Evolutionary conservation across 2,113 vertebrate genomes (phyloP), one percentile per base, ranked within the genome.

Genomic region (Eurypyga helias): DNA sequence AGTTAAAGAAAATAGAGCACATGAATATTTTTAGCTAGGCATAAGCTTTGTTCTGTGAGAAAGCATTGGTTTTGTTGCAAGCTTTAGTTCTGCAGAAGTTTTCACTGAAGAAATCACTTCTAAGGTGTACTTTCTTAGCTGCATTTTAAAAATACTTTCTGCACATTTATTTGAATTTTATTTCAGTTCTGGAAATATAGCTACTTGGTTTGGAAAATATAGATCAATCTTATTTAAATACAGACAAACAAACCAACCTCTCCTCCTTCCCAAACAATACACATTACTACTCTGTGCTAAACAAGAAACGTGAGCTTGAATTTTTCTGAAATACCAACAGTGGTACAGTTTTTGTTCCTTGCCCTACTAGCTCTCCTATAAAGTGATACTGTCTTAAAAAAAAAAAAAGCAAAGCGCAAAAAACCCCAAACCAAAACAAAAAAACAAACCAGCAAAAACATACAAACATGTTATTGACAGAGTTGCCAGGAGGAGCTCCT

Each of bases 171-270:
- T 62, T 60, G 9, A 38, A 43, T 83, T 70, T 78, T 38, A 29
- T 85, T 83, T 93, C 29, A 71, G 6, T 88, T 80, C 17, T 89
- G 43, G 72, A 95, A 95, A 80, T 72, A 76, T 45, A 93, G 54
- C 91, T 61, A 29, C 64, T 93, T 96, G 65, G 41, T 96, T 95
- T 91, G 83, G 80, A 97, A 96, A 96, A 94, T 16, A 48, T 69
- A 76, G 81, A 51, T 96, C 29, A 69, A 6, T 95, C 46, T 75
- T 88, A 72, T 83, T 97, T 78, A 62, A 93, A 96, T 83, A 33
- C 13, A 96, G 96, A 84, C 62, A 87, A 83, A 82, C 20, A 52
- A 71, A 33, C 23, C 66, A 95, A 96, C 80, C 79, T 96, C 54
- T 81, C 18, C 46, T 89, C 78, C 15, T 72, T 4, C 51, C 29